Evolutionary conservation across 2,888 invertebrate species (phyloP).

Genomic region (Gisinianus flammeolus): DNA sequence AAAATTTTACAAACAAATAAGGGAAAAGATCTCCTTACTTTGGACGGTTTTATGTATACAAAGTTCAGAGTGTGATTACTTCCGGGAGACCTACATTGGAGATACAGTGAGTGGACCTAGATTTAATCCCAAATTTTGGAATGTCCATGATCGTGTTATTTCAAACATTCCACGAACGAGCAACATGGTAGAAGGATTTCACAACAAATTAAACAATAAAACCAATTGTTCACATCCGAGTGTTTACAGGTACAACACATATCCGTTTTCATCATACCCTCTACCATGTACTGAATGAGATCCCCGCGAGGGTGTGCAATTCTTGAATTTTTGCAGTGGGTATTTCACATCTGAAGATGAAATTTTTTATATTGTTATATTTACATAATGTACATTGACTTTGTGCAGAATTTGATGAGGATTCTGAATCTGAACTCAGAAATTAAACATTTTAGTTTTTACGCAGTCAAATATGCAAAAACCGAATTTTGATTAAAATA

Average conservation of each 20-base stretch:
- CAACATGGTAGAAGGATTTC: neutral
- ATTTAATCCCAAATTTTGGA: neutral
- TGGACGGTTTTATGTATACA: neutral
- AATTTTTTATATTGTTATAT: no score
- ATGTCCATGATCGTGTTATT: neutral
- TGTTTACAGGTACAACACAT: neutral
- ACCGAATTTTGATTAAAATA: no score
- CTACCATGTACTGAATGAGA: neutral
- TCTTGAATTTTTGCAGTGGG: no score
- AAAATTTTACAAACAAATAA: neutral
- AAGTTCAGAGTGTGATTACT: neutral
- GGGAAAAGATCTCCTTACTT: neutral
- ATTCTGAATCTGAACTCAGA: no score
- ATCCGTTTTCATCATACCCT: neutral
- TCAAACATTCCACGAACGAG: neutral
- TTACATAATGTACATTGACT: no score
- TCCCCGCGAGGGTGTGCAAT: no score
- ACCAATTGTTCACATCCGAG: neutral
- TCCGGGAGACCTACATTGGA: neutral
- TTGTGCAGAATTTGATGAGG: no score
- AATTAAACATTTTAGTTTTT: no score
- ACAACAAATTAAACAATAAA: neutral
- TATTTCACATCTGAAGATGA: no score
- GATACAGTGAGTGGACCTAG: neutral
- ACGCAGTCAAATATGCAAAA: no score